These are phyloP conservation scores for Antheraea yamamai DNA, from an alignment of 2,888 invertebrate species.

Conservation along the genomic window DNA sequence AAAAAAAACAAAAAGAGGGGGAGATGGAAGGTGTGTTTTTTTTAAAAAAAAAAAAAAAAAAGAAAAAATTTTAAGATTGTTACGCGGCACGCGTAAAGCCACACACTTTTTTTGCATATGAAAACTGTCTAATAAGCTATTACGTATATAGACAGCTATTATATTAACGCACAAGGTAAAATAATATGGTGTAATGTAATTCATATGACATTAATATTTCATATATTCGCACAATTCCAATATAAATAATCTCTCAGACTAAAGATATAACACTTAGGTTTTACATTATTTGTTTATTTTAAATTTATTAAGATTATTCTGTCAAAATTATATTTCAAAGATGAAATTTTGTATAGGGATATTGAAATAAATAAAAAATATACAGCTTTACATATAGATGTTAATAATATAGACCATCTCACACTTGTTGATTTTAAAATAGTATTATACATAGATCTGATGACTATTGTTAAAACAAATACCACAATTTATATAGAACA, in stretches of 20 bases:
- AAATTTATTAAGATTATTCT: not conserved
- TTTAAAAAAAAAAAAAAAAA: no score
- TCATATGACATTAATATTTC: conserved; percentile 34
- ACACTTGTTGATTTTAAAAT: conserved; percentile 26
- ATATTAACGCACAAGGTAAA: not conserved
- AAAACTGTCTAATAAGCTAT: not conserved
- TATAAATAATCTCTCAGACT: not conserved
- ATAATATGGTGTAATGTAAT: not conserved
- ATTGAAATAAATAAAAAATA: not conserved
- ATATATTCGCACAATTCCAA: not conserved
- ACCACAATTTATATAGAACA: not conserved
- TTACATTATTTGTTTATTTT: not conserved
- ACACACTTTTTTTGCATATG: not conserved
- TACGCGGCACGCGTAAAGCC: no score
- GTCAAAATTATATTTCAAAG: not conserved
- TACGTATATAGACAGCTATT: not conserved
- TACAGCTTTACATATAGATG: not conserved
- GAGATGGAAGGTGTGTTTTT: no score
- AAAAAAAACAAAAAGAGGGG: no score
- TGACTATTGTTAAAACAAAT: not conserved
- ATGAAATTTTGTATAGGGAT: not conserved
- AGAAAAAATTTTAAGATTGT: no score
- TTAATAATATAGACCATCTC: not conserved
- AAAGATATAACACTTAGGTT: not conserved
- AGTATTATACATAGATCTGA: conserved; percentile 58